Conservation (phyloP, 2,888 invertebrate genomes). For the Hartigia nigra region DNA sequence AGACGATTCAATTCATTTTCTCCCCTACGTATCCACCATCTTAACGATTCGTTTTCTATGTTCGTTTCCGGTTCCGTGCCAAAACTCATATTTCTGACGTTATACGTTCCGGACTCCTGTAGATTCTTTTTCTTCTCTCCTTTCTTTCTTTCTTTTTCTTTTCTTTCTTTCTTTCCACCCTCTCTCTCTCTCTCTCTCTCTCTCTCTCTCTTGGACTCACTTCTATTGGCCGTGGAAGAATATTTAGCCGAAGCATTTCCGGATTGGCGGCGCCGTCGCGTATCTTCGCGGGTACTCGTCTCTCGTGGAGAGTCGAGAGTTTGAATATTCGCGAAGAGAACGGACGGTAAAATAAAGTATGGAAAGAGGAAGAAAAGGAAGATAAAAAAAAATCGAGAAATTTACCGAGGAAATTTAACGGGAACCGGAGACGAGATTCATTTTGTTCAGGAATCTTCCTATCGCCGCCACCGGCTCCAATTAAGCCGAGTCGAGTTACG, state of each 20-base stretch:
- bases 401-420: slow-evolving; percentile 8
- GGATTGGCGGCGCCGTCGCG: background rate
- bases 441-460: background rate
- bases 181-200: background rate
- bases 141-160: background rate
- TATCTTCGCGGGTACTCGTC: background rate
- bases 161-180: too few species aligned
- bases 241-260: background rate
- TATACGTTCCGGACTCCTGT: background rate
- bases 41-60: background rate
- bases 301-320: background rate
- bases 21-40: background rate
- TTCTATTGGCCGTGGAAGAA: background rate
- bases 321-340: background rate
- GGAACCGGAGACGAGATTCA: background rate
- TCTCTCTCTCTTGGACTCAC: background rate
- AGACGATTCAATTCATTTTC: background rate
- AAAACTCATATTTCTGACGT: background rate
- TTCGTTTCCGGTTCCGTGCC: background rate
- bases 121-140: background rate
- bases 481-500: background rate
- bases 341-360: background rate
- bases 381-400: slow-evolving; percentile 7
- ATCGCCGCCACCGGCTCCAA: background rate
- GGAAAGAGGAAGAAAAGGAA: background rate